These are phyloP conservation scores for Synergus japonicus DNA, from an alignment of 2,888 invertebrate species.

Conservation along the genomic window DNA sequence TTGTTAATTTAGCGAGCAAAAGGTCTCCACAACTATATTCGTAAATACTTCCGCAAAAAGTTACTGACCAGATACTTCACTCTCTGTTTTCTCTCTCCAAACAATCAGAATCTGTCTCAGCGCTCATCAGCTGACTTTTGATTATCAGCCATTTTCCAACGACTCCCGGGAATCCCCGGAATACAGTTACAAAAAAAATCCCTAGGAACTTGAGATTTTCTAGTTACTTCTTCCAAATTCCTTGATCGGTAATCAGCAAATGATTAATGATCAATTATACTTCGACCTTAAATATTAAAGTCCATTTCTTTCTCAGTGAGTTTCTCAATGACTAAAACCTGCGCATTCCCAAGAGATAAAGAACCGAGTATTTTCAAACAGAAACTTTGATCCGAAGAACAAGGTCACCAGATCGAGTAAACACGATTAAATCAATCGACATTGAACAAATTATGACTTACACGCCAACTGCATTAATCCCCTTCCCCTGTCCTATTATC, in stretches of 20 bases:
- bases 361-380: not conserved
- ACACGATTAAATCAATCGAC: not conserved
- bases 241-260: too few species aligned
- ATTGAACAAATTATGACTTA: conserved; percentile 5
- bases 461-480: not conserved
- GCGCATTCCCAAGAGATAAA: not conserved
- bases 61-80: not conserved
- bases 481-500: not conserved
- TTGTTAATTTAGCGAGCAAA: conserved; percentile 27
- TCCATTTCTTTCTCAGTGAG: too few species aligned
- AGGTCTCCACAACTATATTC: not conserved
- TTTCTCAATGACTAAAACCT: not conserved
- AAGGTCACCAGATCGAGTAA: not conserved
- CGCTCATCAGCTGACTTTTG: not conserved
- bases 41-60: conserved; percentile 22
- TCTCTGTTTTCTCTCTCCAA: not conserved
- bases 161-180: too few species aligned
- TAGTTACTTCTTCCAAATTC: too few species aligned
- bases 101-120: not conserved
- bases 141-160: too few species aligned
- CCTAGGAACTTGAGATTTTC: too few species aligned
- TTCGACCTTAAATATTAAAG: too few species aligned
- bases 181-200: too few species aligned
- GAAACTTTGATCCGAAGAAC: conserved; percentile 12
- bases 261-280: too few species aligned